Evolutionary conservation across 2,888 invertebrate species (phyloP), one percentile per base, ranked within the genome.

Genomic region (Rambutsinella grinnellia): DNA sequence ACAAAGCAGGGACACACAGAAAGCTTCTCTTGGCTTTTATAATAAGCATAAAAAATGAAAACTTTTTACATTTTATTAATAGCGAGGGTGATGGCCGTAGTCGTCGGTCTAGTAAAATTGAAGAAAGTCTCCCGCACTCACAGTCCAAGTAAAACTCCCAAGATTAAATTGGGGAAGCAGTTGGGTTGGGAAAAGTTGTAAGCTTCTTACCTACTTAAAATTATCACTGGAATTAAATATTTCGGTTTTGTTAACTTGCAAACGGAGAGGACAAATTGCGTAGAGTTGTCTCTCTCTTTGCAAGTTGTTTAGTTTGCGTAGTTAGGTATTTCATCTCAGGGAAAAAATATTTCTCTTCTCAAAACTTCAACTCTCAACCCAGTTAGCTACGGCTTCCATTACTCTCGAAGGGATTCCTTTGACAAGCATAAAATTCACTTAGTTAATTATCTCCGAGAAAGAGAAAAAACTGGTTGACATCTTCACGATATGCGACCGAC

Each of bases 151-250:
- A n/a, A n/a, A n/a, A n/a, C n/a, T n/a, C n/a, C n/a, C n/a, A 13
- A 70, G 76, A 76, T 76, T 76, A 69, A 70, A 76, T 76, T 76
- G 49, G 27, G 61, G 57, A 51, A 58, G 17, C 65, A 58, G 62
- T 70, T 70, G 70, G 36, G 26, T 36, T 19, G 47, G 36, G 54
- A n/a, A 63, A 76, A 76, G 76, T 76, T 76, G 62, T 70, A 69
- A 76, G 69, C 69, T 69, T 76, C 76, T 76, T 76, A 76, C 76
- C 76, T 76, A 69, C 69, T 76, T 58, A 69, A 65, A 65, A 69
- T 76, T 69, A 70, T 76, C 65, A 54, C 46, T 58, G 53, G 68
- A 65, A 69, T 76, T 69, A 54, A 69, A 57, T 58, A 65, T 76
- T 63, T 65, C 57, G 69, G 76, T 54, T n/a, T 60, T 47, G 28